A percentile compares a stretch with the other conserved stretches of the same genome.
Conservation (phyloP, 1,140 invertebrate genomes). For the Heliothis subflexa region DNA sequence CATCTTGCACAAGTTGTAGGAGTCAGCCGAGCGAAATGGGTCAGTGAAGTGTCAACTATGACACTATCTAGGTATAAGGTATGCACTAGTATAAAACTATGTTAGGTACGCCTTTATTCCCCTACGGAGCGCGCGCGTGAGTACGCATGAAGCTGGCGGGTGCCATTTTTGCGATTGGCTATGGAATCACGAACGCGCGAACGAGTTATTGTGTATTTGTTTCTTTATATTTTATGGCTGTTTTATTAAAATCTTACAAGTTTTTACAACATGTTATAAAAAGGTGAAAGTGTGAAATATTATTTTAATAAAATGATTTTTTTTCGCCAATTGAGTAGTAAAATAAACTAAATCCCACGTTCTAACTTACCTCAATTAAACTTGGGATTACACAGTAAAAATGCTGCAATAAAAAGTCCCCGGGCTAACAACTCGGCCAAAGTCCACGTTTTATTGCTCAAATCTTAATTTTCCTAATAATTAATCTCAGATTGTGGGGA, state of each 20-base stretch:
- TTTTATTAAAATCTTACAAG: too few species aligned
- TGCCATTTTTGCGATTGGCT: not conserved
- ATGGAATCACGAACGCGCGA: too few species aligned
- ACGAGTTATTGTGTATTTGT: too few species aligned
- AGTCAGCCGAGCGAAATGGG: constrained; percentile 41
- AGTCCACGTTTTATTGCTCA: constrained; percentile 35
- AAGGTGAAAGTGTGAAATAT: not conserved
- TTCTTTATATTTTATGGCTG: too few species aligned
- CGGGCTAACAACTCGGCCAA: constrained; percentile 10
- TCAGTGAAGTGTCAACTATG: constrained; percentile 38
- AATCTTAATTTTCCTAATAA: constrained; percentile 47
- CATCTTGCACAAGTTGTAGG: constrained; percentile 11
- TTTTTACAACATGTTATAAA: too few species aligned
- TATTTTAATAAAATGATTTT: not conserved
- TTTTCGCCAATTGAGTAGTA: not conserved
- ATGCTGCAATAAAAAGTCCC: not conserved
- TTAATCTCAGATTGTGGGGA: constrained; percentile 40
- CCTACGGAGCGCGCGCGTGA: not conserved
- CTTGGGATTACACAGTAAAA: constrained; percentile 7
- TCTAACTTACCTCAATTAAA: not conserved
- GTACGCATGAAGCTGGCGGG: not conserved
- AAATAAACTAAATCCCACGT: constrained; percentile 1
- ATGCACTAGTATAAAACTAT: constrained; percentile 14
- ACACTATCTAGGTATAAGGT: constrained; percentile 2
- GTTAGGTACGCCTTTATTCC: constrained; percentile 6